Conservation (phyloP, 2,797 vertebrate genomes). For the Alcedo atthis region DNA sequence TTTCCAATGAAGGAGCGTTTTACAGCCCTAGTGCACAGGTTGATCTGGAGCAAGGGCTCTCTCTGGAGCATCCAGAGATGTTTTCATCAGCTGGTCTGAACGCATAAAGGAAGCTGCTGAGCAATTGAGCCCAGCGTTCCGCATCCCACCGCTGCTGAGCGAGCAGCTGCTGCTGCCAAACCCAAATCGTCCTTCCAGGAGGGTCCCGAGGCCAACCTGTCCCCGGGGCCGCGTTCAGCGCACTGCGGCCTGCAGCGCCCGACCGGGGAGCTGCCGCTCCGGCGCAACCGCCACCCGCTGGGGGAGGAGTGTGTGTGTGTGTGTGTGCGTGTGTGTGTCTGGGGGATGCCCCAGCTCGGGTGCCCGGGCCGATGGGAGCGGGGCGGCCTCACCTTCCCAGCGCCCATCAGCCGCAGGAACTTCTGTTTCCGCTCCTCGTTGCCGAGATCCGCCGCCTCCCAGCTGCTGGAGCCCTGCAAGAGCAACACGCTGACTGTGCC, state of each 20-base stretch:
- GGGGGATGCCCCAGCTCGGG: not conserved
- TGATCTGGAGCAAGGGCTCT: not conserved
- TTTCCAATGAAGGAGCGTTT: not conserved
- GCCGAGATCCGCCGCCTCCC: conserved; percentile 91
- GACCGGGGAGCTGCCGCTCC: fast-evolving
- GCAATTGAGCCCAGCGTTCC: not conserved
- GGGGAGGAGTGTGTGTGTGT: too few relatives aligned
- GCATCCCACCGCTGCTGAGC: not conserved
- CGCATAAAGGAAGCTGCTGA: not conserved
- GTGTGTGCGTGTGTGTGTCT: too few relatives aligned
- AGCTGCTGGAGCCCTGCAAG: conserved; percentile 86
- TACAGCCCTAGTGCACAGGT: fast-evolving
- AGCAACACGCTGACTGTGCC: conserved; percentile 47
- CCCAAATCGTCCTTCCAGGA: not conserved
- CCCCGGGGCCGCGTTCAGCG: too few relatives aligned
- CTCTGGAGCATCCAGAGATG: not conserved
- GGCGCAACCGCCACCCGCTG: fast-evolving
- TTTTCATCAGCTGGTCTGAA: not conserved
- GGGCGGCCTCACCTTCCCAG: conserved; percentile 85
- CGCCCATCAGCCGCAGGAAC: conserved; percentile 94
- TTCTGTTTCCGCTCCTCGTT: conserved; percentile 93
- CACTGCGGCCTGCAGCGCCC: not conserved
- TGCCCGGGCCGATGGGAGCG: not conserved
- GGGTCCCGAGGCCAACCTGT: not conserved
- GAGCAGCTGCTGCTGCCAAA: not conserved